A percentile compares a stretch with the other conserved stretches of the same genome.
These are phyloP conservation scores for Temnothorax unifasciatus DNA, from an alignment of 2,888 invertebrate genomes.

Conservation along the genomic window DNA sequence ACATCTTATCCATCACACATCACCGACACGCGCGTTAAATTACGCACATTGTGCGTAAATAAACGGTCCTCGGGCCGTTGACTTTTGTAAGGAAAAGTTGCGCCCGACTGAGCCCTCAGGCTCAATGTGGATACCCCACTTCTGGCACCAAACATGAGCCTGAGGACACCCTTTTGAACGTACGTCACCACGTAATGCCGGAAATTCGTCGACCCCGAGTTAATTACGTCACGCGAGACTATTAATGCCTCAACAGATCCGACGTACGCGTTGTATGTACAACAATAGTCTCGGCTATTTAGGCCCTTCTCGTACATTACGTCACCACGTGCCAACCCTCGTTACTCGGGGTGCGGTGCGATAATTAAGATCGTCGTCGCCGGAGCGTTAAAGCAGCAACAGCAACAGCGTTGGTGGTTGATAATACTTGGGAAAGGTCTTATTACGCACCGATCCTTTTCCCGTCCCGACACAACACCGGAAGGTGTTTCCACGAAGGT, in stretches of 20 bases:
- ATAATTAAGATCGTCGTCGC: constrained; percentile 79
- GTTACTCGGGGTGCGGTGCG: constrained; percentile 76
- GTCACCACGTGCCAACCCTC: constrained; percentile 72
- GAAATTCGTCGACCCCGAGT: constrained; percentile 80
- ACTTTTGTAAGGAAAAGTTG: constrained; percentile 4
- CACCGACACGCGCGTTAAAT: not conserved
- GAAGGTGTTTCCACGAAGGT: constrained; percentile 30
- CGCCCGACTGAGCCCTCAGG: not conserved
- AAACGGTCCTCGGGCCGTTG: not conserved
- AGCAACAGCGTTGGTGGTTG: constrained; percentile 39
- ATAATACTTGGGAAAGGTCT: constrained; percentile 69
- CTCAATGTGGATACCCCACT: constrained; percentile 6
- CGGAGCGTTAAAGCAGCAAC: constrained; percentile 43
- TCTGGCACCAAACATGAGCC: constrained; percentile 25
- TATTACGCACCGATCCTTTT: constrained; percentile 49
- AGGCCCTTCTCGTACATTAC: constrained; percentile 77
- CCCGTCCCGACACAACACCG: constrained; percentile 35
- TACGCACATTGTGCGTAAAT: constrained; percentile 5
- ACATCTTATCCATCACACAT: constrained; percentile 13
- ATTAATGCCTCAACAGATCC: constrained; percentile 78
- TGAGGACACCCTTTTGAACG: constrained; percentile 34
- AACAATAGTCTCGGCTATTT: constrained; percentile 79
- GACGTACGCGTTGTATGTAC: constrained; percentile 68
- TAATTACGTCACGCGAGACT: constrained; percentile 82
- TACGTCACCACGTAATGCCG: constrained; percentile 72